Base-by-base conservation (phyloP, 2,888 invertebrate genomes). In the Cryptophagus acutangulus region DNA sequence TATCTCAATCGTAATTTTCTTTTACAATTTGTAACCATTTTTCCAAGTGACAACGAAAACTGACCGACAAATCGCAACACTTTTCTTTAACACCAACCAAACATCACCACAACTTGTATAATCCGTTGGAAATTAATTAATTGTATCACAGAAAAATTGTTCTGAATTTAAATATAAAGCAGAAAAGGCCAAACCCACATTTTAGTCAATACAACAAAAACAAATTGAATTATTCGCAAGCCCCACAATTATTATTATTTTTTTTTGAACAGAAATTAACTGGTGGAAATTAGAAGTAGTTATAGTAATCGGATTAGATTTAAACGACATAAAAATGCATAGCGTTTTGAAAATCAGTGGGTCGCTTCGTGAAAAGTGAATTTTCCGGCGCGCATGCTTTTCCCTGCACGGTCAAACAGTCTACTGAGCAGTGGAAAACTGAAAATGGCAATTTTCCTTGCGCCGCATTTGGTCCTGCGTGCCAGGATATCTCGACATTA, bases 381-480 rank as follows among this genome's bases (percentile, higher is more conserved):
- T 41, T 38, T 48, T 43, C 43, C 43, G 49, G 33, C 52, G 51
- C 51, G 53, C 58, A 55, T 54, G 52, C 40, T 51, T 52, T n/a
- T 53, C 46, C 47, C 45, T 44, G 38, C 44, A 45, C 48, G 51
- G 40, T 47, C 41, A 41, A 38, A 41, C 34, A 44, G 42, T 51
- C 38, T 50, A 54, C 56, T 38, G 30, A 45, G n/a, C n/a, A n/a
- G 43, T 43, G 46, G 48, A 51, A 59, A 54, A 58, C 57, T 46
- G 43, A 46, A 43, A 55, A 53, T 51, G 52, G 49, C 45, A 48
- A 51, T 53, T 55, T 55, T 59, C 53, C 46, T 43, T 48, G 46
- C 51, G 65, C 66, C 66, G 66, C 66, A 45, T 64, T n/a, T 66
- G 65, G 59, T 57, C 64, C 51, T 65, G 67, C 65, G 67, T 62